A percentile compares a stretch with the other conserved stretches of the same genome.
phyloP scores from a whole-genome alignment of 2,888 invertebrate species.

The Flexamia atlantica region DNA sequence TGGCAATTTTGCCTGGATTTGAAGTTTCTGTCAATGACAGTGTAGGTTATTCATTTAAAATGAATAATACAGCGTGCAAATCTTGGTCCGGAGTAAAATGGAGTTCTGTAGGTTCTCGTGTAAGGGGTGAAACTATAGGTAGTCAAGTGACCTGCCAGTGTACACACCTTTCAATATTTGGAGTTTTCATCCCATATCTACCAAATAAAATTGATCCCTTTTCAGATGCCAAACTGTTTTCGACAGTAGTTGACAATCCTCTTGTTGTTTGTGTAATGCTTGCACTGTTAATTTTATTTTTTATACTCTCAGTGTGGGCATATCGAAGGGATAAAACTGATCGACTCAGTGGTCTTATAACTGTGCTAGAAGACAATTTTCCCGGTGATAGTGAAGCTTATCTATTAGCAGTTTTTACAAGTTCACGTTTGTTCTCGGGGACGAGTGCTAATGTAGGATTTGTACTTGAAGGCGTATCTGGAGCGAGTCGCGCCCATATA shows the following conservation, averaged over 20 bases:
- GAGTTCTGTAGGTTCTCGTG: not conserved
- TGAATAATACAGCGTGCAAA: not conserved
- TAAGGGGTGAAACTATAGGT: not conserved
- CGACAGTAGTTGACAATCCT: conserved; percentile 66
- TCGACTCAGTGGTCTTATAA: conserved; percentile 55
- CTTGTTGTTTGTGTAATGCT: conserved; percentile 65
- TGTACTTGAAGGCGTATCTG: conserved; percentile 65
- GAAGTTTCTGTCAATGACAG: not conserved
- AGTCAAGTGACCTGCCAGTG: not conserved
- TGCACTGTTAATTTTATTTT: conserved; percentile 65
- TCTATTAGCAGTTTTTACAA: conserved; percentile 68
- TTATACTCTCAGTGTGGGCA: conserved; percentile 66
- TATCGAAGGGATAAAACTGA: conserved; percentile 65
- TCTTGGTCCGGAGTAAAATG: not conserved
- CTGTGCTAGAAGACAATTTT: conserved; percentile 68
- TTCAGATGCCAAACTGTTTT: conserved; percentile 66
- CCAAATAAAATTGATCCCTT: conserved; percentile 66
- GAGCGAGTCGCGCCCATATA: conserved; percentile 62
- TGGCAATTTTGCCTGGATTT: not conserved
- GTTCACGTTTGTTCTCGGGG: conserved; percentile 66
- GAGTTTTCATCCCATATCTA: not conserved
- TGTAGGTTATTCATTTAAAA: not conserved
- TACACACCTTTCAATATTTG: conserved; percentile 3
- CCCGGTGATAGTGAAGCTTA: conserved; percentile 67
- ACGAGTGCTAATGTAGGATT: conserved; percentile 70